Percentiles rank a stretch among this genome's conserved stretches.
phyloP scores from a whole-genome alignment of 1,140 invertebrate genomes.

The Pentalonia nigronervosa region DNA sequence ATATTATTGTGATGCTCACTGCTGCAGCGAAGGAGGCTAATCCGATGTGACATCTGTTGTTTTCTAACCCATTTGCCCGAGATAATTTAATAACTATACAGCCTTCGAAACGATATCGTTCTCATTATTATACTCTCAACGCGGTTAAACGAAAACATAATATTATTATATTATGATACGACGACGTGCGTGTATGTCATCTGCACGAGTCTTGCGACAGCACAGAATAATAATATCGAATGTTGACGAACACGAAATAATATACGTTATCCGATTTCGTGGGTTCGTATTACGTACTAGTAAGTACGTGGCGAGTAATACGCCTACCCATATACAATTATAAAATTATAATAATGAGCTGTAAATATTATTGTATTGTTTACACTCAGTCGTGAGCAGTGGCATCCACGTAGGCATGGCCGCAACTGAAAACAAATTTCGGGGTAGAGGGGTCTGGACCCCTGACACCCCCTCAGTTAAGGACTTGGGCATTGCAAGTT shows the following conservation, averaged over 20 bases:
- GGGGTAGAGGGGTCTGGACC: no score
- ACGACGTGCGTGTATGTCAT: neutral
- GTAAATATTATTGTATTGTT: neutral
- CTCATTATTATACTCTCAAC: neutral
- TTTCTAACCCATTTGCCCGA: neutral
- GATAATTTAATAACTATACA: neutral
- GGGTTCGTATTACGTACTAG: neutral
- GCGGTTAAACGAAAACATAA: neutral
- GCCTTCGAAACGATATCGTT: neutral
- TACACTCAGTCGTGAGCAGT: neutral
- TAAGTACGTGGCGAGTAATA: no score
- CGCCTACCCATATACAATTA: no score
- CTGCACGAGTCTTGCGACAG: neutral
- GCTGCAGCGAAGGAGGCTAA: neutral
- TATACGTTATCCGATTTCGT: constrained; percentile 6
- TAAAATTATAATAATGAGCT: no score
- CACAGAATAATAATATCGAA: neutral
- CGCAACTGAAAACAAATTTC: no score
- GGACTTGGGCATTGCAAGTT: no score
- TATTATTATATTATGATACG: neutral
- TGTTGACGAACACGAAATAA: neutral
- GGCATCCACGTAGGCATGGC: no score
- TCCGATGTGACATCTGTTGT: neutral
- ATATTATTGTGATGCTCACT: neutral
- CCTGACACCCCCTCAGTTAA: no score